Evolutionary conservation across 23 tunicate species (phyloP).

Genomic region (Oikopleura dioica): DNA sequence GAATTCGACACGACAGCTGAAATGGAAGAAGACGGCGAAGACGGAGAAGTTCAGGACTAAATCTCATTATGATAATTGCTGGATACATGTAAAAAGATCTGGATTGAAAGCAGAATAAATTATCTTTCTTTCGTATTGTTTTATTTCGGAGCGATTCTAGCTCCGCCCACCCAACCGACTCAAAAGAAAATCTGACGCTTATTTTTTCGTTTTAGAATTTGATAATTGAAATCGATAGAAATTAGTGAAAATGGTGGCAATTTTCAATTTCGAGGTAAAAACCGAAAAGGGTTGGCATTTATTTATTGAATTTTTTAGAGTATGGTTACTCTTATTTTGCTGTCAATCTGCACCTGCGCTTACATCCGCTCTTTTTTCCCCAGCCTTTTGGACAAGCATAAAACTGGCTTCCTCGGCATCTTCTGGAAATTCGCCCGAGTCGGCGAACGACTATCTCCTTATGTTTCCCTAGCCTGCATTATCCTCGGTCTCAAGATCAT

Average conservation of each 20-base stretch:
- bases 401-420: slow-evolving; percentile 72
- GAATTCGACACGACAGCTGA: no score
- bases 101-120: no score
- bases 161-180: no score
- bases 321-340: slow-evolving; percentile 60
- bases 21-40: no score
- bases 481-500: neutral
- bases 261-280: slow-evolving; percentile 51
- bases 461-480: slow-evolving; percentile 31
- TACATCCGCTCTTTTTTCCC: slow-evolving; percentile 85
- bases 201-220: neutral
- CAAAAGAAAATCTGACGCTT: neutral
- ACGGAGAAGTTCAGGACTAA: no score
- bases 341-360: slow-evolving; percentile 86
- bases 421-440: slow-evolving; percentile 99
- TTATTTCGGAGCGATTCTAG: no score
- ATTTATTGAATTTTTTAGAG: slow-evolving; percentile 16
- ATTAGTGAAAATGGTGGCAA: slow-evolving; percentile 35
- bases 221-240: neutral
- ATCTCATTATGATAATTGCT: no score
- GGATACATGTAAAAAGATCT: no score
- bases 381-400: slow-evolving; percentile 66
- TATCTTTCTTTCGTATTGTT: no score
- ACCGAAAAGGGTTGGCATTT: neutral
- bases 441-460: slow-evolving; percentile 87